Percentiles rank a stretch among this genome's conserved stretches.
These are phyloP conservation scores for Eurytoma californica DNA, from an alignment of 2,888 invertebrate genomes.

Conservation along the genomic window DNA sequence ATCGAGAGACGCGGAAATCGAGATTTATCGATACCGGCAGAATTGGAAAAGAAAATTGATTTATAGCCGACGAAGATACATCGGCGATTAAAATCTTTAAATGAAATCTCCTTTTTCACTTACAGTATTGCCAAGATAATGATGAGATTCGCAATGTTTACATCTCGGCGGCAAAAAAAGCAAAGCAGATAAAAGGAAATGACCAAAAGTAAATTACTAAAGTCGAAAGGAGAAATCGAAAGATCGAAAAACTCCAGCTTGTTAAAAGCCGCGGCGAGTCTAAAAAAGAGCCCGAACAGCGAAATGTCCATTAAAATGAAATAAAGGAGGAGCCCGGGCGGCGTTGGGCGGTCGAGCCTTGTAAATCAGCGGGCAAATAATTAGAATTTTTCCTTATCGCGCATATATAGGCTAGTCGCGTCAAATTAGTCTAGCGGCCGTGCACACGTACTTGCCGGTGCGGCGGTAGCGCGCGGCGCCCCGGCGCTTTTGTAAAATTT, in stretches of 20 bases:
- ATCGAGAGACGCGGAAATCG: neutral
- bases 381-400: slow-evolving; percentile 55
- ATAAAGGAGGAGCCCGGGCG: too few species aligned
- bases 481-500: slow-evolving; percentile 49
- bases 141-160: too few species aligned
- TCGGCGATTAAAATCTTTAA: slow-evolving; percentile 43
- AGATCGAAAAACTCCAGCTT: too few species aligned
- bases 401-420: slow-evolving; percentile 36
- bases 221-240: too few species aligned
- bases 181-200: too few species aligned
- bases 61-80: slow-evolving; percentile 30
- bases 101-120: slow-evolving; percentile 32
- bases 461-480: neutral
- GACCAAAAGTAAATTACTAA: too few species aligned
- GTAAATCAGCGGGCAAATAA: slow-evolving; percentile 53
- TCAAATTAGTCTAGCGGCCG: slow-evolving; percentile 36
- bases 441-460: neutral
- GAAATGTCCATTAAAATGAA: too few species aligned
- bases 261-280: too few species aligned
- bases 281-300: too few species aligned
- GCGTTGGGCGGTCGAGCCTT: neutral
- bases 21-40: slow-evolving; percentile 42
- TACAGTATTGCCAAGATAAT: too few species aligned
- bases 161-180: too few species aligned
- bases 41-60: slow-evolving; percentile 42